Evolutionary conservation across 1,140 invertebrate genomes (phyloP), one percentile per base, ranked within the genome.

Genomic region (Antheraea mylitta): DNA sequence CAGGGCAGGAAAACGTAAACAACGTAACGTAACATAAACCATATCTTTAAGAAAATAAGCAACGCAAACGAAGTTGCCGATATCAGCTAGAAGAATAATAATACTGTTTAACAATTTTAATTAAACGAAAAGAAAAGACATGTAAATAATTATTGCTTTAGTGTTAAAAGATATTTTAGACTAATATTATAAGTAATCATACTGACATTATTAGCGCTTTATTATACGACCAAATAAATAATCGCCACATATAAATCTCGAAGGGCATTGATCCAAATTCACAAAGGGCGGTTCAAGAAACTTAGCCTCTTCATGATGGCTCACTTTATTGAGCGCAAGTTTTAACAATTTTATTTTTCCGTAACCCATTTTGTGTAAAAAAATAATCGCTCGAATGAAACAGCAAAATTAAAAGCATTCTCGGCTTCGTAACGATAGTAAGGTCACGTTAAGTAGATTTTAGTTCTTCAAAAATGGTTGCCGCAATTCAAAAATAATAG

Each of bases 221-320:
- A 66, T 66, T 66, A 37, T 53, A 58, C 42, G 13, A 16, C 64
- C 22, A 73, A 37, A n/a, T 18, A 61, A 60, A 68, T 62, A 37
- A 68, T 53, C 62, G 48, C 67, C 18, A n/a, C 18, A 58, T 66
- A 63, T 64, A 70, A 71, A 74, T 76, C 64, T 73, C 64, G 8
- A 16, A 62, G 71, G 67, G 64, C 71, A 64, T 76, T 76, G 73
- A 72, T 72, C 70, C 63, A 64, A 71, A 36, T 37, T 19, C 2
- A 66, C 48, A 66, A 66, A 37, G 65, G 45, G 22, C 19, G 60
- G 48, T n/a, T 8, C 22, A 18, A n/a, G 36, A 37, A 18, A 59
- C 18, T 58, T 58, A 11, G 48, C 53, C 37, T 59, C 30, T 66
- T 66, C 37, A 38, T 58, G 53, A 65, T 42, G 61, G 37, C n/a